phyloP scores from a whole-genome alignment of 2,888 invertebrate species.

The Philonicus albiceps region DNA sequence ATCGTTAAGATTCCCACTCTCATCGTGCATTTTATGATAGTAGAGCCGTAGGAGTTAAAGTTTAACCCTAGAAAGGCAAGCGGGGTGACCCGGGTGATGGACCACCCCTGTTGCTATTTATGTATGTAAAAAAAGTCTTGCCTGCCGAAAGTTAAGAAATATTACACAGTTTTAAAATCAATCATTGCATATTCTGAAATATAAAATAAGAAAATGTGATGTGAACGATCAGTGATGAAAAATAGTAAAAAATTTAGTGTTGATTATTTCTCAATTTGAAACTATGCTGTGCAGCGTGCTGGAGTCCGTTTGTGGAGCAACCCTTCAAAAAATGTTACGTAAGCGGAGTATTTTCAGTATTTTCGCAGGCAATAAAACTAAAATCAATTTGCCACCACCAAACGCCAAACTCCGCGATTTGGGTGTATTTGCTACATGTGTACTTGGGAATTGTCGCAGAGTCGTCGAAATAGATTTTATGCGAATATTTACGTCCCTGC shows the following conservation, averaged over 20 bases:
- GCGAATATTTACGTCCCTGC: neutral
- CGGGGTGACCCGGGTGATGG: no score
- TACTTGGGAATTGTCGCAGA: neutral
- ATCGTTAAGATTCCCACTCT: no score
- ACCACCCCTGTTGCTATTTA: no score
- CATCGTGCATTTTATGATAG: no score
- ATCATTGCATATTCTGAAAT: neutral
- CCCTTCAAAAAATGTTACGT: neutral
- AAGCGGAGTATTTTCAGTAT: neutral
- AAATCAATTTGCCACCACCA: neutral
- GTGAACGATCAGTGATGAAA: no score
- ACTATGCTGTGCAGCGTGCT: neutral
- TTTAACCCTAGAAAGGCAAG: no score
- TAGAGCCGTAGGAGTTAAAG: no score
- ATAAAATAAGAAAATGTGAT: no score
- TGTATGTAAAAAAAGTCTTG: no score
- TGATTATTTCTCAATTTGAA: neutral
- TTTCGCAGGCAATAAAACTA: slow-evolving; percentile 3
- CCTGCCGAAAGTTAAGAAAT: no score
- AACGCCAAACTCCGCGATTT: neutral
- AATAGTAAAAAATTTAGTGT: neutral
- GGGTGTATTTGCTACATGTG: neutral
- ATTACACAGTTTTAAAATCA: neutral
- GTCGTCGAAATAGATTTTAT: slow-evolving; percentile 15
- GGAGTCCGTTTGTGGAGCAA: neutral